Evolutionary conservation across 2,888 invertebrate species (phyloP).

Genomic region (Dasypogon diadema): DNA sequence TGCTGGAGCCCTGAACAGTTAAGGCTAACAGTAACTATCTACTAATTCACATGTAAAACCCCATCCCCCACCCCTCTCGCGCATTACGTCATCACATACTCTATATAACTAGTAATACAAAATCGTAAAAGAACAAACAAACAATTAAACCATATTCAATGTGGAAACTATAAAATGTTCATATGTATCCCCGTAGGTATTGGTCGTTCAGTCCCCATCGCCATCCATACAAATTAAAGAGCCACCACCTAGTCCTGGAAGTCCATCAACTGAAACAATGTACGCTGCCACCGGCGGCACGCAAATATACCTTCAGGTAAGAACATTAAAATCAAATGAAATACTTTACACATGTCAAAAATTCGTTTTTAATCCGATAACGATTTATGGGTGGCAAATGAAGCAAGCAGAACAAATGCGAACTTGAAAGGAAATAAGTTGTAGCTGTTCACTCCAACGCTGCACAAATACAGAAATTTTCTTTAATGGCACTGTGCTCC

Average conservation of each 20-base stretch:
- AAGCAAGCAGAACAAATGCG: background rate
- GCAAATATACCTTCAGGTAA: slow-evolving; percentile 70
- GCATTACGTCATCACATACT: too few relatives aligned
- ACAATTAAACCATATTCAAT: background rate
- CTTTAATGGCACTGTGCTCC: background rate
- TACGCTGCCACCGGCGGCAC: slow-evolving; percentile 69
- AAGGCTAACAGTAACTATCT: too few relatives aligned
- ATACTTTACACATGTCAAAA: background rate
- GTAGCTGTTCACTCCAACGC: background rate
- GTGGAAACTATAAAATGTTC: slow-evolving; percentile 4
- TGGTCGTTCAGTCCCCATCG: slow-evolving; percentile 66
- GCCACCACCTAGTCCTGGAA: slow-evolving; percentile 66
- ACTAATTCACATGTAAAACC: too few relatives aligned
- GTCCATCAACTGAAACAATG: slow-evolving; percentile 66
- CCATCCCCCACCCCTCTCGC: too few relatives aligned
- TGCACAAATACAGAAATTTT: too few relatives aligned
- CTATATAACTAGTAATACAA: too few relatives aligned
- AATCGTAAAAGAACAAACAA: too few relatives aligned
- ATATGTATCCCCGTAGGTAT: slow-evolving; percentile 61
- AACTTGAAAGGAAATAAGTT: background rate
- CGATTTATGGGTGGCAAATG: slow-evolving; percentile 30
- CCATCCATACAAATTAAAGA: slow-evolving; percentile 66
- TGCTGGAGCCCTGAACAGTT: too few relatives aligned
- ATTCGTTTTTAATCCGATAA: slow-evolving; percentile 28
- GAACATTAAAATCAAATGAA: slow-evolving; percentile 56